Percentiles rank a stretch among this genome's conserved stretches.
phyloP scores from a whole-genome alignment of 2,888 invertebrate genomes.

The Pristionchus exspectatus region DNA sequence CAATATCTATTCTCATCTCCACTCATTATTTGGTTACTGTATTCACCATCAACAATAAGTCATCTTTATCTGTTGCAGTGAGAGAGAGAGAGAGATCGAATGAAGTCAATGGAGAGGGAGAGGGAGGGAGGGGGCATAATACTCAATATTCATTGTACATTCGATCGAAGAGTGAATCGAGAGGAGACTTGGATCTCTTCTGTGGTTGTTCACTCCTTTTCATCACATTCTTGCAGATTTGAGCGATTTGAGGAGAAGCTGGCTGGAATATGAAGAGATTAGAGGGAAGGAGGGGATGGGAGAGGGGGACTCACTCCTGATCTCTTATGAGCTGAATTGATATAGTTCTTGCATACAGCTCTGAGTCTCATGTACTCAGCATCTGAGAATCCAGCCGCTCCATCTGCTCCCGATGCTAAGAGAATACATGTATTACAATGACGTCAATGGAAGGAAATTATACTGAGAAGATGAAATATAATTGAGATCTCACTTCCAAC shows the following conservation, averaged over 20 bases:
- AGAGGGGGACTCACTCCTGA: background rate
- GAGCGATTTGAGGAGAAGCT: slow-evolving; percentile 24
- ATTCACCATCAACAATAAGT: slow-evolving; percentile 23
- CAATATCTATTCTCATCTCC: background rate
- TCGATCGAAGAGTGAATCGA: slow-evolving; percentile 23
- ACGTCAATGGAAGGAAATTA: background rate
- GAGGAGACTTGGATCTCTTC: slow-evolving; percentile 4
- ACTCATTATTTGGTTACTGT: background rate
- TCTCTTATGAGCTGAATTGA: background rate
- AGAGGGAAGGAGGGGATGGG: background rate
- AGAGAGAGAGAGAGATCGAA: background rate
- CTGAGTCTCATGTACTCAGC: slow-evolving; percentile 32
- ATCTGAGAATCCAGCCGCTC: slow-evolving; percentile 13
- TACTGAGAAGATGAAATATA: background rate
- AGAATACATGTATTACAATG: background rate
- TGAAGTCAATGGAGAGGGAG: background rate
- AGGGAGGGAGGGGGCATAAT: background rate
- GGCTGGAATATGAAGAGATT: background rate
- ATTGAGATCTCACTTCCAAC: slow-evolving; percentile 39
- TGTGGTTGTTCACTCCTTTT: slow-evolving; percentile 9
- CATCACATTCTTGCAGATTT: slow-evolving; percentile 32
- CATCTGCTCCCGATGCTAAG: background rate
- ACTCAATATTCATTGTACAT: background rate
- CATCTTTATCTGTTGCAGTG: slow-evolving; percentile 36
- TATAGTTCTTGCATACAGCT: slow-evolving; percentile 36